These are phyloP conservation scores for Sialis fuliginosa DNA, from an alignment of 2,888 invertebrate genomes.

Conservation along the genomic window DNA sequence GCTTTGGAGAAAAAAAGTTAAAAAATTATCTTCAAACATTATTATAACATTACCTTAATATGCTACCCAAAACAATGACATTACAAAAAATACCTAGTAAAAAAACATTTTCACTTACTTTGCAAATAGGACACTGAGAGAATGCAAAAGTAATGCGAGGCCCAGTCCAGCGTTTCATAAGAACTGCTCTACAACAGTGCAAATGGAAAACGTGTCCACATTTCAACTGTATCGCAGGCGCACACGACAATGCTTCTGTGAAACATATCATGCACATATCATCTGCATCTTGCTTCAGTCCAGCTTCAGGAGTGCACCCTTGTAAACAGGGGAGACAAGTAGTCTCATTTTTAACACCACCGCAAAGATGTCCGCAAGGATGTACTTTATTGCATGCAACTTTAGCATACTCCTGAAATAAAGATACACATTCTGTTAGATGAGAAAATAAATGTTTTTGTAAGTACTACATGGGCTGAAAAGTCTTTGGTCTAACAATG, in stretches of 20 bases:
- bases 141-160: conserved; percentile 94
- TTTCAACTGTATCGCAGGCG: conserved; percentile 79
- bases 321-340: conserved; percentile 80
- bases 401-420: conserved; percentile 48
- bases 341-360: conserved; percentile 76
- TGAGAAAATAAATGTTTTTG: no score
- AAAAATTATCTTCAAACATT: no score
- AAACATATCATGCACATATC: conserved; percentile 99
- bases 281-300: conserved; percentile 84
- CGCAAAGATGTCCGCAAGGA: conserved; percentile 82
- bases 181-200: conserved; percentile 74
- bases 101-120: conserved; percentile 33
- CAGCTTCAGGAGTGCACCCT: conserved; percentile 42
- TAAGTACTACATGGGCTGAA: no score
- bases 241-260: conserved; percentile 88
- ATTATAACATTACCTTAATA: no score
- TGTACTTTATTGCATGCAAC: conserved; percentile 71
- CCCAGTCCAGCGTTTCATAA: conserved; percentile 81
- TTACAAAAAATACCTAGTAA: not conserved
- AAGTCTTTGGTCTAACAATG: no score
- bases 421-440: not conserved
- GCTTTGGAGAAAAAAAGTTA: no score
- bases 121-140: conserved; percentile 91
- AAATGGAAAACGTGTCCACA: conserved; percentile 95
- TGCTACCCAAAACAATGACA: not conserved